Conservation (phyloP, 2,113 vertebrate species). For the Tachuris rubrigastra region DNA sequence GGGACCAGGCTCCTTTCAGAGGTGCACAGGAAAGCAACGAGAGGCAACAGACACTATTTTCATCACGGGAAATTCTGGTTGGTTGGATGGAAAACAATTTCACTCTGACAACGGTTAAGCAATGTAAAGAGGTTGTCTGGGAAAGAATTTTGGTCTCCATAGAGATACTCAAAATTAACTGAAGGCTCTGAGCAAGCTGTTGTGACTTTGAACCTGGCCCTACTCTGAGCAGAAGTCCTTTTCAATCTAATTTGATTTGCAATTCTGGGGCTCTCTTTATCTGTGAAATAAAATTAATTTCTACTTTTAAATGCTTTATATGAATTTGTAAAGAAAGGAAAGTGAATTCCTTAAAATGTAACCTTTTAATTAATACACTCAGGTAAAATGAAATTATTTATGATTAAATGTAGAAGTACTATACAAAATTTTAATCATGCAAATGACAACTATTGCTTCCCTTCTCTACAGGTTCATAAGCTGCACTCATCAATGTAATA, state of each 20-base stretch:
- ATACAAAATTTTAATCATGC: slow-evolving; percentile 24
- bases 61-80: neutral
- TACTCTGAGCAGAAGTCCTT: neutral
- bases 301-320: neutral
- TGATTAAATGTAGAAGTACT: neutral
- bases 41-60: neutral
- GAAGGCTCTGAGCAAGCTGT: neutral
- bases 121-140: neutral
- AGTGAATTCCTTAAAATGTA: neutral
- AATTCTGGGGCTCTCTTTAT: neutral
- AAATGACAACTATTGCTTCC: slow-evolving; percentile 25
- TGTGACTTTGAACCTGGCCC: neutral
- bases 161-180: neutral
- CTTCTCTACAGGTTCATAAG: slow-evolving; percentile 19
- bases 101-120: neutral
- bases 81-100: neutral
- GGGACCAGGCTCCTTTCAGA: neutral
- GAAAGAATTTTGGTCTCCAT: neutral
- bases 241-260: neutral
- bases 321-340: neutral
- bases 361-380: neutral
- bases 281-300: neutral
- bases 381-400: slow-evolving; percentile 22
- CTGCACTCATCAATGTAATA: neutral
- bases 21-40: neutral